Conservation (phyloP, 2,113 vertebrate genomes). For the Spheniscus mendiculus region DNA sequence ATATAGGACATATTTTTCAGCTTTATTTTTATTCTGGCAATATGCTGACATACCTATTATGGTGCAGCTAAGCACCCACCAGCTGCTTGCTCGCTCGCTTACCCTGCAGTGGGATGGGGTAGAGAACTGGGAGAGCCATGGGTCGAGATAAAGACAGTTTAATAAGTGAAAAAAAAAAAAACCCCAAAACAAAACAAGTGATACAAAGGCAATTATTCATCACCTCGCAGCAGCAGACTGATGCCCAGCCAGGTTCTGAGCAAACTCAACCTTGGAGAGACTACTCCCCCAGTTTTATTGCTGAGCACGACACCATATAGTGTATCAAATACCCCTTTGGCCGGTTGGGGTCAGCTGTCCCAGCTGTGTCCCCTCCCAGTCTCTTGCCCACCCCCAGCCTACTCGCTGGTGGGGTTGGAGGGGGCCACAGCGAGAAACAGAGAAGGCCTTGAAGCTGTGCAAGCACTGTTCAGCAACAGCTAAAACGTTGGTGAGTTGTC, state of each 20-base stretch:
- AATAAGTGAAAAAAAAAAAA: background rate
- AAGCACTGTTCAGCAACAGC: background rate
- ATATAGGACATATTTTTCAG: background rate
- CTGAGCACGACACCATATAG: background rate
- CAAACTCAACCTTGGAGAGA: background rate
- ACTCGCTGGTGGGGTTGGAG: background rate
- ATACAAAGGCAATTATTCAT: background rate
- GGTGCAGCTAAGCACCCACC: background rate
- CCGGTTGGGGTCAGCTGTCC: background rate
- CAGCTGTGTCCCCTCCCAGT: background rate
- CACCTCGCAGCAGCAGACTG: background rate
- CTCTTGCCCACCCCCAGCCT: background rate
- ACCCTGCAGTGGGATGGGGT: background rate
- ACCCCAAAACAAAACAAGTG: background rate
- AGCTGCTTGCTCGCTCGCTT: rapidly evolving
- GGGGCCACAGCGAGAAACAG: background rate
- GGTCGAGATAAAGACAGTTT: background rate
- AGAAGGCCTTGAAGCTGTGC: background rate
- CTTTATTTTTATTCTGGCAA: background rate
- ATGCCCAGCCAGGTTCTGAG: background rate
- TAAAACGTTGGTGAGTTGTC: background rate
- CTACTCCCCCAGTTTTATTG: background rate
- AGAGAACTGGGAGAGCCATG: background rate
- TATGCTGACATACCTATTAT: background rate
- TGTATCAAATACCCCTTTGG: background rate